These are phyloP conservation scores for Epinotia ramella DNA, from an alignment of 2,888 invertebrate species.

Conservation along the genomic window DNA sequence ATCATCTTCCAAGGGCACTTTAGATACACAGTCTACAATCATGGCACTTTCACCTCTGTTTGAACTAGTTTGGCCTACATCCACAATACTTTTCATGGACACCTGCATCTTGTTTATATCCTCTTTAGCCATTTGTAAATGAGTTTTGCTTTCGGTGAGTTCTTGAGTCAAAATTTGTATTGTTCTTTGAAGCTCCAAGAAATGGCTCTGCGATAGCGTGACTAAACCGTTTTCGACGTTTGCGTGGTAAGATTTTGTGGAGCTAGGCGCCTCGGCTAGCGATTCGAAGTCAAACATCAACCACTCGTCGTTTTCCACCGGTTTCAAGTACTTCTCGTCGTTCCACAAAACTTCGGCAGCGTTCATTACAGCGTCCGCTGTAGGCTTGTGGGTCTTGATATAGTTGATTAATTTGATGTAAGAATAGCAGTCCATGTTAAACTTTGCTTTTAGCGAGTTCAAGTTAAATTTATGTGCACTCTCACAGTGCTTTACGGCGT, in stretches of 20 bases:
- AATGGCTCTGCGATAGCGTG: conserved; percentile 86
- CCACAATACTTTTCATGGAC: conserved; percentile 85
- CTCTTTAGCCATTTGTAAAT: conserved; percentile 86
- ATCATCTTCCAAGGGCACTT: conserved; percentile 87
- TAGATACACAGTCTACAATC: conserved; percentile 71
- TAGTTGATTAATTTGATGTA: conserved; percentile 93
- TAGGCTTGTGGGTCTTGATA: conserved; percentile 87
- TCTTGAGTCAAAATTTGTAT: conserved; percentile 84
- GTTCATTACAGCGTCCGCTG: conserved; percentile 83
- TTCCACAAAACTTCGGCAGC: conserved; percentile 87
- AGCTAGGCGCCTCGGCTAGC: conserved; percentile 67
- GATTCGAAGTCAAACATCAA: conserved; percentile 90
- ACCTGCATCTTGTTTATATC: conserved; percentile 86
- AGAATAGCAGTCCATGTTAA: conserved; percentile 92
- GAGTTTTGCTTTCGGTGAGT: conserved; percentile 85
- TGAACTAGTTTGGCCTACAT: conserved; percentile 62
- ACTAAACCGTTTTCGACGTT: conserved; percentile 87
- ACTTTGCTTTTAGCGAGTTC: conserved; percentile 86
- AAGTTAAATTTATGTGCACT: conserved; percentile 88
- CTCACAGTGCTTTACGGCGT: conserved; percentile 88
- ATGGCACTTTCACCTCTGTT: conserved; percentile 52
- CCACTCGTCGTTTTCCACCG: conserved; percentile 92
- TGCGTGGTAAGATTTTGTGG: conserved; percentile 82
- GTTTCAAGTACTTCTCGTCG: conserved; percentile 91
- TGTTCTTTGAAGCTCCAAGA: conserved; percentile 85